These are phyloP conservation scores for Argopecten irradians DNA, from an alignment of 1,140 invertebrate species.

Conservation along the genomic window DNA sequence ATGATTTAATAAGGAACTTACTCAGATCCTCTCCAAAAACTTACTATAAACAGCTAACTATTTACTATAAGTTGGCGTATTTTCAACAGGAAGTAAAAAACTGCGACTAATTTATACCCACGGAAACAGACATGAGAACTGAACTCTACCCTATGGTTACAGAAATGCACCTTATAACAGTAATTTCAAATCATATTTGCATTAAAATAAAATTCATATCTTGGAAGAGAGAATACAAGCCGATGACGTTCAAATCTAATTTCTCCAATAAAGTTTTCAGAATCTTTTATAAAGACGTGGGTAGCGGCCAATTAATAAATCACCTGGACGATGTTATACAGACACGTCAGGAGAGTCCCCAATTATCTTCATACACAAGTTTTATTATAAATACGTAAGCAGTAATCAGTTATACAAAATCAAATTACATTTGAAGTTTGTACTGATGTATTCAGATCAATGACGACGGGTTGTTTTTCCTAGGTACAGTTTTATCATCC, in stretches of 20 bases:
- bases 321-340: background rate
- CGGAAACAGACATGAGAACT: background rate
- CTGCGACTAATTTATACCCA: background rate
- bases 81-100: background rate
- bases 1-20: background rate
- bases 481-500: background rate
- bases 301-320: background rate
- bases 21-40: background rate
- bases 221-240: background rate
- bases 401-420: background rate
- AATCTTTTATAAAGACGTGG: background rate
- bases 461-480: background rate
- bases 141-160: background rate
- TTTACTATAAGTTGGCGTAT: background rate
- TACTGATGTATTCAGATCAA: background rate
- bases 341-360: background rate
- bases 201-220: background rate
- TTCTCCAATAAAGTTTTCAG: background rate
- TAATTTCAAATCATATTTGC: background rate
- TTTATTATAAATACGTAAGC: background rate
- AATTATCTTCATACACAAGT: background rate
- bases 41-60: background rate
- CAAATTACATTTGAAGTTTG: background rate
- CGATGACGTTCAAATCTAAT: background rate
- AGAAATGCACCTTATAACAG: background rate